Base-by-base conservation (phyloP, 2,113 vertebrate genomes). In the Argyrosomus japonicus region DNA sequence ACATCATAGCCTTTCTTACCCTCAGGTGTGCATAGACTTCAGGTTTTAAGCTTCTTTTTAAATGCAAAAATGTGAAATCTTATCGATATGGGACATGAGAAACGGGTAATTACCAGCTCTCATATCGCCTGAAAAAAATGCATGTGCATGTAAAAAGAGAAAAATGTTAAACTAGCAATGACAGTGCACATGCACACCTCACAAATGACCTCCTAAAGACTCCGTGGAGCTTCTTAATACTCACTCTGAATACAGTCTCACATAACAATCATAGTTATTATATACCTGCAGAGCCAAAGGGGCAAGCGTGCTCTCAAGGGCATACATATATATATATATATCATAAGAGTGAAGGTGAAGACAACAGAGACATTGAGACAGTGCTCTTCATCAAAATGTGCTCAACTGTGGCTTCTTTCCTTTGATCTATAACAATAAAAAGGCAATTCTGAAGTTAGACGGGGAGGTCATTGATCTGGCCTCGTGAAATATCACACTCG, bases 401-500 rank as follows among this genome's bases (percentile, higher is more conserved):
- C 81, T 73, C 61, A 78, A 68, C 72, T 72, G n/a, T 45, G 80
- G 58, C 27, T 57, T 75, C 53, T 53, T 54, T 70, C 73, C 74
- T 53, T 78, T 89, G 73, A 86, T 93, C 77, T 82, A 83, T 85
- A 88, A 81, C 71, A 90, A 89, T 85, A 82, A 88, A 88, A 82
- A 91, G 80, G 54, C 83, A 77, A 87, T 90, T 83, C 54, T 85
- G 72, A 86, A 87, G 86, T 79, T 27, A 64, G 90, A 83, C 60
- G 18, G 75, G 75, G 78, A 79, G 70, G 47, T 69, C 82, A 89
- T 87, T 84, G 88, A 92, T 88, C 77, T 47, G 45, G 54, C 61
- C 73, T 76, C 10, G 17, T 85, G 83, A 91, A 91, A 91, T 88
- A 92, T 90, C 92, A 82, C 89, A 79, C 81, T 85, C 60, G 83